Percentiles rank a stretch among this genome's conserved stretches.
These are phyloP conservation scores for Clamator glandarius DNA, from an alignment of 2,797 vertebrate species.

Conservation along the genomic window DNA sequence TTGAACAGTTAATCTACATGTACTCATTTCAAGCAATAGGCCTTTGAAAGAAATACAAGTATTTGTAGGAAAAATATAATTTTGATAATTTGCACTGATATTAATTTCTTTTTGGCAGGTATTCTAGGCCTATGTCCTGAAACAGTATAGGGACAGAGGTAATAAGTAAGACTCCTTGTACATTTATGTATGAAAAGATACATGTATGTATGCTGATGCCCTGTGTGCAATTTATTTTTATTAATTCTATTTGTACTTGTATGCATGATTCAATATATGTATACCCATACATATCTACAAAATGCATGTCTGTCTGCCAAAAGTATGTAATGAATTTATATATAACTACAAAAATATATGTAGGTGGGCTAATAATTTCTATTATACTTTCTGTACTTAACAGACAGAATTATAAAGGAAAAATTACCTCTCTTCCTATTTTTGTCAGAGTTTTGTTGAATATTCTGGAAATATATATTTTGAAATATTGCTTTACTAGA, in stretches of 20 bases:
- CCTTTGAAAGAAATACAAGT: neutral
- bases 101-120: neutral
- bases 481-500: too few relatives aligned
- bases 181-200: neutral
- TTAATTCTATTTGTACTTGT: neutral
- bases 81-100: neutral
- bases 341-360: neutral
- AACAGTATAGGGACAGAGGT: neutral
- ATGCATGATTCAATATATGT: neutral
- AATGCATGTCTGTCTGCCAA: neutral
- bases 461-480: neutral
- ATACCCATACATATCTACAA: neutral
- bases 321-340: neutral
- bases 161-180: neutral
- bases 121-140: neutral
- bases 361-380: neutral
- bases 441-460: neutral
- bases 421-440: neutral
- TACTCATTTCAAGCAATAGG: neutral
- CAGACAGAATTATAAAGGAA: neutral
- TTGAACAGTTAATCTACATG: neutral
- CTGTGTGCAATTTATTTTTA: neutral
- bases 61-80: neutral
- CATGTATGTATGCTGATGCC: fast-evolving
- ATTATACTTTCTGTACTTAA: neutral